Evolutionary conservation across 2,113 vertebrate genomes (phyloP).

Genomic region (Dicerorhinus sumatrensis): DNA sequence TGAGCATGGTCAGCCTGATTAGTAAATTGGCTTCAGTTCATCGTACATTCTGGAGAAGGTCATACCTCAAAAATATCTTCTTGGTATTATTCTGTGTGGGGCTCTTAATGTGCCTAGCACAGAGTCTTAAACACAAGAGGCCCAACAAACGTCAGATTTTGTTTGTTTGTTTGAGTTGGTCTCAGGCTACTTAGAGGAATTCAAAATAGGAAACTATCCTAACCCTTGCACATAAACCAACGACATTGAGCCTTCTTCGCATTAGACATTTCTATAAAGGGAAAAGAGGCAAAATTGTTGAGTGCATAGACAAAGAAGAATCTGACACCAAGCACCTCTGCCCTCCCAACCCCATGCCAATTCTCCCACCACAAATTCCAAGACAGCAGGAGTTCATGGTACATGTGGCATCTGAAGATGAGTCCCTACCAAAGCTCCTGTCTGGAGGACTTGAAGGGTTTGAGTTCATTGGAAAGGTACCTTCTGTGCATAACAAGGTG

Average conservation of each 20-base stretch:
- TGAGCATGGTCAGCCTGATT: background rate
- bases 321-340: background rate
- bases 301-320: background rate
- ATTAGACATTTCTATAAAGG: background rate
- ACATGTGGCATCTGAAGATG: background rate
- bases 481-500: background rate
- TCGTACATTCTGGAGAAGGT: background rate
- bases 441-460: background rate
- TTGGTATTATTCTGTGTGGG: background rate
- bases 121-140: background rate
- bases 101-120: background rate
- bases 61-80: background rate
- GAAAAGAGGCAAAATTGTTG: background rate
- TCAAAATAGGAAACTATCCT: background rate
- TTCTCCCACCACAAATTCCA: background rate
- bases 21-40: background rate
- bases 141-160: background rate
- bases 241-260: background rate
- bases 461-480: background rate
- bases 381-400: background rate
- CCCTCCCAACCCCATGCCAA: background rate
- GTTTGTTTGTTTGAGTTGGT: background rate
- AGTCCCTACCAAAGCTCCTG: background rate
- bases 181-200: background rate
- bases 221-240: background rate